phyloP scores from a whole-genome alignment of 2,113 vertebrate species.

The Pungitius pungitius region DNA sequence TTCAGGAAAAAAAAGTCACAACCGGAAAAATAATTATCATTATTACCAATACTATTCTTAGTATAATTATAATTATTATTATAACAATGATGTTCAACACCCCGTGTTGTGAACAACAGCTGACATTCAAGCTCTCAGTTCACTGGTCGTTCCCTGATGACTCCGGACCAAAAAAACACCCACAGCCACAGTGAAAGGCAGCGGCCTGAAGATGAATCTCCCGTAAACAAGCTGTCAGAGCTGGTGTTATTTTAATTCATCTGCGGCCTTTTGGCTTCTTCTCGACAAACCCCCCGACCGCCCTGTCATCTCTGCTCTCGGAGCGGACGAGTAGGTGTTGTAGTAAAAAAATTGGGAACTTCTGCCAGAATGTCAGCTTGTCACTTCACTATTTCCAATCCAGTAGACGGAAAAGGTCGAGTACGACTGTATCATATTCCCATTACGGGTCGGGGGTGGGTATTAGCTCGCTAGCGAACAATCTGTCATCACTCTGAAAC shows the following conservation, averaged over 20 bases:
- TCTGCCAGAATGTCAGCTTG: slow-evolving; percentile 43
- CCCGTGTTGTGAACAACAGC: slow-evolving; percentile 17
- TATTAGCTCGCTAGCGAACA: background rate
- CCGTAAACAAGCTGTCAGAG: slow-evolving; percentile 44
- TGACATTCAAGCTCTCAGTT: slow-evolving; percentile 35
- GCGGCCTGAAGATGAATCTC: slow-evolving; percentile 14
- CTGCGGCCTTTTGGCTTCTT: slow-evolving; percentile 37
- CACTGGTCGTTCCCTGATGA: slow-evolving; percentile 34
- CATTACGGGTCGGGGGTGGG: slow-evolving; percentile 1
- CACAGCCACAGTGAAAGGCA: slow-evolving; percentile 9
- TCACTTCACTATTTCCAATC: slow-evolving; percentile 40
- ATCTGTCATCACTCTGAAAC: slow-evolving; percentile 24
- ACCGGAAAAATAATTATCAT: background rate
- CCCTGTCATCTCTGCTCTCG: slow-evolving; percentile 44
- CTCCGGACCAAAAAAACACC: slow-evolving; percentile 43
- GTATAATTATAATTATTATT: background rate
- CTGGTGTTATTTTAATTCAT: slow-evolving; percentile 51
- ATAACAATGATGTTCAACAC: background rate
- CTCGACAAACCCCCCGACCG: slow-evolving; percentile 32
- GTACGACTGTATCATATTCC: background rate
- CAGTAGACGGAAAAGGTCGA: slow-evolving; percentile 33
- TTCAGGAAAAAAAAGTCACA: no score
- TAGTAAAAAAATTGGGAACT: slow-evolving; percentile 34
- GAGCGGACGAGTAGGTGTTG: slow-evolving; percentile 33
- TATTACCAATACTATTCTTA: background rate